These are phyloP conservation scores for Scaptomyza hsui DNA, from an alignment of 1,140 invertebrate species.

Conservation along the genomic window DNA sequence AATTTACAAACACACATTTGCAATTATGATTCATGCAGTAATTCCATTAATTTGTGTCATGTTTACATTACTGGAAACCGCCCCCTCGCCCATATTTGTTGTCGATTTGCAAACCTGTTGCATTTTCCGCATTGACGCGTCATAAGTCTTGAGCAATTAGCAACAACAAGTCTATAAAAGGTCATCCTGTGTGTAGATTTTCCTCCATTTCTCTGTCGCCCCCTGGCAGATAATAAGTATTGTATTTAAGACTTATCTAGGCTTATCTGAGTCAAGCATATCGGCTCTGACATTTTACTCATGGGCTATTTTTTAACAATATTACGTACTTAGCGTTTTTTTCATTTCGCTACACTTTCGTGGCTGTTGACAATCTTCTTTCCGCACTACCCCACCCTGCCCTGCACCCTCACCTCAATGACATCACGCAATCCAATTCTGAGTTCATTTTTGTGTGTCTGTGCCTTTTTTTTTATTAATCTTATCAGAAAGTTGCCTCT, in stretches of 20 bases:
- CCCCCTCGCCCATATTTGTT: conserved; percentile 7
- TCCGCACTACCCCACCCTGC: neutral
- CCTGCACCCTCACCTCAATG: conserved; percentile 32
- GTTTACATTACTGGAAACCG: neutral
- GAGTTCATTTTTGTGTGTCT: conserved; percentile 20
- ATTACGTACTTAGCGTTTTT: conserved; percentile 30
- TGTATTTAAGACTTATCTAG: conserved; percentile 24
- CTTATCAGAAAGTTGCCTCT: conserved; percentile 72
- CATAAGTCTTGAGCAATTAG: conserved; percentile 68
- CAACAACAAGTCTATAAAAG: conserved; percentile 63
- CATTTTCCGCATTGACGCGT: conserved; percentile 68
- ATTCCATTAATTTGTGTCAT: conserved; percentile 10
- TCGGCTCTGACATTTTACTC: conserved; percentile 14
- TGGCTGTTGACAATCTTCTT: conserved; percentile 47
- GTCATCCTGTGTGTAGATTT: conserved; percentile 39
- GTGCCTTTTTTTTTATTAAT: conserved; percentile 63
- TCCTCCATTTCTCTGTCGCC: conserved; percentile 7
- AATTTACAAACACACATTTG: neutral
- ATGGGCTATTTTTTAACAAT: conserved; percentile 35
- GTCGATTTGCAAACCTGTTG: conserved; percentile 66
- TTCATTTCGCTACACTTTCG: conserved; percentile 29
- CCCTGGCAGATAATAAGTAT: neutral
- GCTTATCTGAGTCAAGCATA: conserved; percentile 48
- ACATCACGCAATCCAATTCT: conserved; percentile 61
- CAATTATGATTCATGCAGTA: conserved; percentile 24